phyloP scores from a whole-genome alignment of 2,113 vertebrate species.

The Globicephala melas region DNA sequence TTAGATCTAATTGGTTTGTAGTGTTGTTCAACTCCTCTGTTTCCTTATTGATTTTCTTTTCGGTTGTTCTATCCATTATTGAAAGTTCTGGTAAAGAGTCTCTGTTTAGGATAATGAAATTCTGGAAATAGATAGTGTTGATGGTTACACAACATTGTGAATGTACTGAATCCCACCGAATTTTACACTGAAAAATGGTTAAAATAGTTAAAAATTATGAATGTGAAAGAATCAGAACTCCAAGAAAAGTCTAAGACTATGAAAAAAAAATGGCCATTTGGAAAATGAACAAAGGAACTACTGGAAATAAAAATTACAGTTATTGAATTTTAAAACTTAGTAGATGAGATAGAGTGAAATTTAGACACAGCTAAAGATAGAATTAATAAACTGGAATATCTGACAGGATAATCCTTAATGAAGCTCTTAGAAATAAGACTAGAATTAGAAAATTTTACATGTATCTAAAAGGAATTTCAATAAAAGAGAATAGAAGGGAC shows the following conservation, averaged over 20 bases:
- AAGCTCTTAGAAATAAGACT: neutral
- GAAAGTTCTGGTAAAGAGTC: neutral
- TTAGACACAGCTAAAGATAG: neutral
- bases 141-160: neutral
- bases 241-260: neutral
- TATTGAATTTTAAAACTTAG: neutral
- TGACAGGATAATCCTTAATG: neutral
- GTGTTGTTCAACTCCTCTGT: neutral
- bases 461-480: neutral
- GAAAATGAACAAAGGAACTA: neutral
- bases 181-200: neutral
- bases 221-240: neutral
- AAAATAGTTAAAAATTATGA: neutral
- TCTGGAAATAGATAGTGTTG: neutral
- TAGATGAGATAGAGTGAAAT: neutral
- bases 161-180: neutral
- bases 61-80: neutral
- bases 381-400: neutral
- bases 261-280: neutral
- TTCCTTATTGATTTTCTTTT: neutral
- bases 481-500: neutral
- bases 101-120: neutral
- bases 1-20: neutral
- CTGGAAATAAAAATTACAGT: neutral
- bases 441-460: neutral